Evolutionary conservation across 2,113 vertebrate species (phyloP).

Genomic region (Pseudois nayaur): DNA sequence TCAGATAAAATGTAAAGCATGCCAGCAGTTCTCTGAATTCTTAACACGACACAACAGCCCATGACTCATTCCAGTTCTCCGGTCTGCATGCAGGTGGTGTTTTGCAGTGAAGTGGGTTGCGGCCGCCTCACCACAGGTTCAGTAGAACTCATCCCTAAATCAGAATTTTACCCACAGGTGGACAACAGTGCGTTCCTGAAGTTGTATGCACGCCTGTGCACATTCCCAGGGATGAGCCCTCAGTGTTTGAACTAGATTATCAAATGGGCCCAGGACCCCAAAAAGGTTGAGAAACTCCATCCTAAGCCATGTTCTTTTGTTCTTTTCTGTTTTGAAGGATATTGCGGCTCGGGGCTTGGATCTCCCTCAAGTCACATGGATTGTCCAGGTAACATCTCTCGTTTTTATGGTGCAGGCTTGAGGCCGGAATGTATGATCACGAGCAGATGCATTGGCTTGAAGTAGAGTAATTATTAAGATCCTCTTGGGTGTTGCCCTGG

Average conservation of each 20-base stretch:
- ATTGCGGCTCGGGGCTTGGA: slow-evolving; percentile 95
- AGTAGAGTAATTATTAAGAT: slow-evolving; percentile 34
- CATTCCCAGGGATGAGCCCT: fast-evolving
- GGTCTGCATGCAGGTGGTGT: background rate
- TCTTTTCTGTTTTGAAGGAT: slow-evolving; percentile 84
- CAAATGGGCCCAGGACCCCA: background rate
- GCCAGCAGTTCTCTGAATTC: background rate
- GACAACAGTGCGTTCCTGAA: background rate
- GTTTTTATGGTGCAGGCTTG: background rate
- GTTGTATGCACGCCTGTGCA: background rate
- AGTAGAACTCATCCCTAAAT: background rate
- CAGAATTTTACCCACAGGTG: background rate
- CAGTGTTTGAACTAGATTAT: background rate
- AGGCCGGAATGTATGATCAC: background rate
- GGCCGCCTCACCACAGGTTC: background rate
- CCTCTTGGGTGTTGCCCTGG: slow-evolving; percentile 52
- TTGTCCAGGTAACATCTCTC: slow-evolving; percentile 88
- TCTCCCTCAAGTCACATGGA: slow-evolving; percentile 95
- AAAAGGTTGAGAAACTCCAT: background rate
- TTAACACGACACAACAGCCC: background rate
- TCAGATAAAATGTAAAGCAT: background rate
- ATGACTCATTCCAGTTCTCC: too few relatives aligned
- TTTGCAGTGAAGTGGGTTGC: background rate
- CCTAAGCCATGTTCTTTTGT: slow-evolving; percentile 16
- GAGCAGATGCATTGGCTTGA: slow-evolving; percentile 19